phyloP scores from a whole-genome alignment of 2,888 invertebrate species.

The Hydropsyche betteni region DNA sequence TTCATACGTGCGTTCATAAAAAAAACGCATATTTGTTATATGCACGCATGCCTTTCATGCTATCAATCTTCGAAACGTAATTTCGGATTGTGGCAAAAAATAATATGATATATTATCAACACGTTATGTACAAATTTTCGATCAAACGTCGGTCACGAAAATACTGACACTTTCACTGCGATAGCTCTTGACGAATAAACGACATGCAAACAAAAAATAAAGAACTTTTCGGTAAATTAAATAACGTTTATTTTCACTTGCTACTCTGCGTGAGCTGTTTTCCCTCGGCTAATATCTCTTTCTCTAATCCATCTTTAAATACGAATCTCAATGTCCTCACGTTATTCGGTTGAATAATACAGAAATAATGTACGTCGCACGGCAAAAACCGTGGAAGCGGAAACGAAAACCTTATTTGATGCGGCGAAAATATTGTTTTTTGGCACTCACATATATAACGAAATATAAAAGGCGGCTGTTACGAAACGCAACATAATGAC shows the following conservation, averaged over 20 bases:
- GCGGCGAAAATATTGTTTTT: conserved; percentile 1
- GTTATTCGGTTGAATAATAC: conserved; percentile 10
- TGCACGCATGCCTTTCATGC: conserved; percentile 16
- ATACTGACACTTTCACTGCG: conserved; percentile 27
- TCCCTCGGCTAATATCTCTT: not conserved
- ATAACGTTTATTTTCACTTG: conserved; percentile 19
- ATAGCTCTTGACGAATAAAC: conserved; percentile 8
- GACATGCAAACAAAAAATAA: conserved; percentile 9
- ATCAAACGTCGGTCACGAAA: conserved; percentile 29
- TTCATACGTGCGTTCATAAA: not conserved
- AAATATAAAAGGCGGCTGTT: not conserved
- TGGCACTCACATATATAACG: not conserved
- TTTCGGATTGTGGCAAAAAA: conserved; percentile 23
- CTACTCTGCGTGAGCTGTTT: conserved; percentile 17
- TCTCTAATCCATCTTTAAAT: conserved; percentile 19
- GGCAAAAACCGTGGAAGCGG: conserved; percentile 10
- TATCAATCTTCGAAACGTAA: conserved; percentile 25
- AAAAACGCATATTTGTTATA: conserved; percentile 2
- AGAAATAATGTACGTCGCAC: not conserved
- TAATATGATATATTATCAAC: conserved; percentile 32
- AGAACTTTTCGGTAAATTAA: conserved; percentile 9
- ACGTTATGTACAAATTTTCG: conserved; percentile 28
- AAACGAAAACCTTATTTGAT: conserved; percentile 1
- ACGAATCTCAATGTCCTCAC: conserved; percentile 19
- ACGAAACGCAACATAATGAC: conserved; percentile 21